Percentiles rank a stretch among this genome's conserved stretches.
Evolutionary conservation across 2,888 invertebrate genomes (phyloP).

Genomic region (Apodemia zela): DNA sequence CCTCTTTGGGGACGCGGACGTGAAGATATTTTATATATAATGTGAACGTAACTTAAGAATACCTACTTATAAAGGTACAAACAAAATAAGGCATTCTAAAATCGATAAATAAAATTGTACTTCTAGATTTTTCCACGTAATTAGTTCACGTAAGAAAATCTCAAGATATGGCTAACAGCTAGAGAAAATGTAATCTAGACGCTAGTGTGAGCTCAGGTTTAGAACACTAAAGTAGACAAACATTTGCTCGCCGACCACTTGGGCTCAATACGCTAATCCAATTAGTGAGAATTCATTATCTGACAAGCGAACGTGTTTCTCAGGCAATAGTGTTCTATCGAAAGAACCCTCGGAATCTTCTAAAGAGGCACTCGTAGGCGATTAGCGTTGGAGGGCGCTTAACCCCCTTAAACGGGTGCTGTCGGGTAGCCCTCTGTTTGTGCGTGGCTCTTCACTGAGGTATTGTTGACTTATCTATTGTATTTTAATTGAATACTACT

Average conservation of each 20-base stretch:
- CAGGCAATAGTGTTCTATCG: slow-evolving; percentile 61
- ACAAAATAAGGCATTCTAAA: too few relatives aligned
- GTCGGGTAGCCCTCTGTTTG: slow-evolving; percentile 56
- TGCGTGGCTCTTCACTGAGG: slow-evolving; percentile 45
- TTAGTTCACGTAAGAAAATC: too few relatives aligned
- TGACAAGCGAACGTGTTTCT: slow-evolving; percentile 61
- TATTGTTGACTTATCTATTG: slow-evolving; percentile 48
- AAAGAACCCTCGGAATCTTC: slow-evolving; percentile 66
- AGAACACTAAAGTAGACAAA: slow-evolving; percentile 23
- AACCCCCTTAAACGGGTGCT: slow-evolving; percentile 54
- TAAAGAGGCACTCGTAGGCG: slow-evolving; percentile 61
- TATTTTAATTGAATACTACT: slow-evolving; percentile 19
- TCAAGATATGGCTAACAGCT: background rate
- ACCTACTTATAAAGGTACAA: too few relatives aligned
- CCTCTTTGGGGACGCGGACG: too few relatives aligned
- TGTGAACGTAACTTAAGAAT: too few relatives aligned
- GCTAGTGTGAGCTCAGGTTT: slow-evolving; percentile 2
- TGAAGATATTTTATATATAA: too few relatives aligned
- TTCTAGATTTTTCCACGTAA: too few relatives aligned
- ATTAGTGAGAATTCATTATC: slow-evolving; percentile 71
- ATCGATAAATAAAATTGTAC: too few relatives aligned
- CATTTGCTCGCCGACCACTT: slow-evolving; percentile 41
- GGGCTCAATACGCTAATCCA: slow-evolving; percentile 55
- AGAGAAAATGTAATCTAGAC: background rate
- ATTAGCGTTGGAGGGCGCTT: slow-evolving; percentile 66